Base-by-base conservation (phyloP, 35 echinoderm and acorn worm species). In the Patiria miniata region DNA sequence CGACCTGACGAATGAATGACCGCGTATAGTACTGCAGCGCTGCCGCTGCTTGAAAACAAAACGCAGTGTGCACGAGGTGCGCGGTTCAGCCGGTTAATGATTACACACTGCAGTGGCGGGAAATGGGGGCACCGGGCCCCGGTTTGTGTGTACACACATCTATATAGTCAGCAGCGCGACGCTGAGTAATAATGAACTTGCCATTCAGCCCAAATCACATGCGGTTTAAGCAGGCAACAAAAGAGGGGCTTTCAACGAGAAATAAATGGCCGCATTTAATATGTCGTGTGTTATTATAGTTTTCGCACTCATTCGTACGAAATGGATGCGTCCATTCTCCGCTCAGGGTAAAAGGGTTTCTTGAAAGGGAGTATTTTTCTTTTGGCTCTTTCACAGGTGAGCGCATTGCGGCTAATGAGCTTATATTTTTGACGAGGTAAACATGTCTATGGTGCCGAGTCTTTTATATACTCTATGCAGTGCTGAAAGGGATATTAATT, bases 191-290 rank as follows among this genome's bases (percentile, higher is more conserved):
- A n/a, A 73, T 73, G 65, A 73, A 73, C 65, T 73, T 73, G 65
- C 65, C 65, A 73, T 73, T 73, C 65, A 73, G 65, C 10, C 19
- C 65, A 73, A 73, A 73, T 73, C 65, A 73, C 65, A 73, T 73
- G 65, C 29, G 65, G 65, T 73, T 73, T 73, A 73, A 34, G 65
- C 65, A 32, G 65, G 65, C 65, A 73, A 73, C 65, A 73, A 73
- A 73, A 73, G 65, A 30, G 34, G 42, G 65, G 65, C 65, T 73
- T 73, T 73, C 65, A 73, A 30, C 65, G 65, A 73, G 65, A 73
- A 73, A 73, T 73, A 73, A 73, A 73, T 73, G 65, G 65, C 65
- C 65, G 65, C 65, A 73, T 73, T 73, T 73, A 73, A 73, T 73
- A 73, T 73, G 65, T 73, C 65, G 29, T 73, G 65, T 73, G 65